Conservation (phyloP, 1,140 invertebrate genomes). For the Augochlora pura region DNA sequence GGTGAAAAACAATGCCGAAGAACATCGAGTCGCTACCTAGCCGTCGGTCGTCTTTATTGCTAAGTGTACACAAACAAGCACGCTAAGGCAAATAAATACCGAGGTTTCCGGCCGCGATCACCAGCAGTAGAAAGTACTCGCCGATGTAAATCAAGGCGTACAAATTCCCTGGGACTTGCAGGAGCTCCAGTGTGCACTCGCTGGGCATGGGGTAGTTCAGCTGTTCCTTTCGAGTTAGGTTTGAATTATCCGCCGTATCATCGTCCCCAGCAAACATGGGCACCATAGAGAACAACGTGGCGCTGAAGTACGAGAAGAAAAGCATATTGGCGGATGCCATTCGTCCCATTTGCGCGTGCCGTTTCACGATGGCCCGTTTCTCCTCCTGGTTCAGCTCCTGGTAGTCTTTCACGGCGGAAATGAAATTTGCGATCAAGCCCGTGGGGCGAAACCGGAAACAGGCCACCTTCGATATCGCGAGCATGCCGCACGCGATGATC, state of each 20-base stretch:
- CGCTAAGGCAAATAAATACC: slow-evolving; percentile 21
- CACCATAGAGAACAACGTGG: slow-evolving; percentile 5
- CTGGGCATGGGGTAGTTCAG: slow-evolving; percentile 34
- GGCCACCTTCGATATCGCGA: slow-evolving; percentile 28
- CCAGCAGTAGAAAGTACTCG: slow-evolving; percentile 1
- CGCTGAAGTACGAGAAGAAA: slow-evolving; percentile 19
- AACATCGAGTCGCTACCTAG: slow-evolving; percentile 50
- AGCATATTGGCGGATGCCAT: slow-evolving; percentile 13
- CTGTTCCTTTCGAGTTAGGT: neutral
- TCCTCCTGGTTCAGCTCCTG: neutral
- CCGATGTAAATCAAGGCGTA: neutral
- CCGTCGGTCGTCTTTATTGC: neutral
- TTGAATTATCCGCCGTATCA: neutral
- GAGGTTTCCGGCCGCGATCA: slow-evolving; percentile 26
- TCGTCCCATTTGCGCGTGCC: slow-evolving; percentile 31
- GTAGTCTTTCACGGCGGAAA: slow-evolving; percentile 37
- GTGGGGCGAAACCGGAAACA: slow-evolving; percentile 15
- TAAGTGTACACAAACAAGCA: too few species aligned
- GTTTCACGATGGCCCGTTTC: slow-evolving; percentile 21
- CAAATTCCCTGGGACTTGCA: slow-evolving; percentile 7
- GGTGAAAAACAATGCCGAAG: slow-evolving; percentile 45
- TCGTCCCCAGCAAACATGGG: slow-evolving; percentile 5
- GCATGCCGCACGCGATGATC: slow-evolving; percentile 15
- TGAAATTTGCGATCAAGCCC: slow-evolving; percentile 32
- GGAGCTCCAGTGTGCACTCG: neutral